These are phyloP conservation scores for Oreocharis arfaki DNA, from an alignment of 2,113 vertebrate species.

Conservation along the genomic window DNA sequence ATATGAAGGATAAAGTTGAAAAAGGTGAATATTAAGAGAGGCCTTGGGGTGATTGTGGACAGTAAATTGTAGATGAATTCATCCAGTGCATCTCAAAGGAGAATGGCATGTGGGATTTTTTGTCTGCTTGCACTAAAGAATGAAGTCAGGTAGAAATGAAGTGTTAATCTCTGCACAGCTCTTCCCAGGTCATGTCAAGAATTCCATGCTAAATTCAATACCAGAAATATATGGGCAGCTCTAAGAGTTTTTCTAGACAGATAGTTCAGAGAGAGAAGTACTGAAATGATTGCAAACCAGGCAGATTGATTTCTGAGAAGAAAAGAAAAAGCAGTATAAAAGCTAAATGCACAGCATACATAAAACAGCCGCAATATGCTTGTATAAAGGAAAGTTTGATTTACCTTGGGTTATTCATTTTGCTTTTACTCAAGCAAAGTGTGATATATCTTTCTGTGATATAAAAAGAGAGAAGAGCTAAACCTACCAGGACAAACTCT, in stretches of 20 bases:
- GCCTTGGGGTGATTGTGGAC: neutral
- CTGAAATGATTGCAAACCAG: neutral
- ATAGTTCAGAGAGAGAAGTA: neutral
- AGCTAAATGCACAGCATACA: neutral
- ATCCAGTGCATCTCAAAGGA: neutral
- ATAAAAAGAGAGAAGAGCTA: neutral
- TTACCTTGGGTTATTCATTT: neutral
- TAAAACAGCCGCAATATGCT: neutral
- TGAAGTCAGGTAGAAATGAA: conserved; percentile 11
- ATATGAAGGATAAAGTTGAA: neutral
- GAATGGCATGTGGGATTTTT: neutral
- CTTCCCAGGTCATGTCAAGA: neutral
- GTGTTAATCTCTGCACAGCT: neutral
- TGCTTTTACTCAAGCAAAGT: neutral
- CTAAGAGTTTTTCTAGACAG: neutral
- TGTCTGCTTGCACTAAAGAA: neutral
- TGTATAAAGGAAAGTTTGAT: neutral
- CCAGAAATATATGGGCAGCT: neutral
- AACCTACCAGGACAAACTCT: neutral
- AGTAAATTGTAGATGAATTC: neutral
- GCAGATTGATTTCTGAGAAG: neutral
- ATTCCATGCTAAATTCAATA: neutral
- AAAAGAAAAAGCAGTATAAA: neutral
- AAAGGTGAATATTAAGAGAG: neutral
- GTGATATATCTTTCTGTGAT: neutral